Percentiles rank a stretch among this genome's conserved stretches.
Evolutionary conservation across 1,140 invertebrate species (phyloP).

Genomic region (Teleogryllus occipitalis): DNA sequence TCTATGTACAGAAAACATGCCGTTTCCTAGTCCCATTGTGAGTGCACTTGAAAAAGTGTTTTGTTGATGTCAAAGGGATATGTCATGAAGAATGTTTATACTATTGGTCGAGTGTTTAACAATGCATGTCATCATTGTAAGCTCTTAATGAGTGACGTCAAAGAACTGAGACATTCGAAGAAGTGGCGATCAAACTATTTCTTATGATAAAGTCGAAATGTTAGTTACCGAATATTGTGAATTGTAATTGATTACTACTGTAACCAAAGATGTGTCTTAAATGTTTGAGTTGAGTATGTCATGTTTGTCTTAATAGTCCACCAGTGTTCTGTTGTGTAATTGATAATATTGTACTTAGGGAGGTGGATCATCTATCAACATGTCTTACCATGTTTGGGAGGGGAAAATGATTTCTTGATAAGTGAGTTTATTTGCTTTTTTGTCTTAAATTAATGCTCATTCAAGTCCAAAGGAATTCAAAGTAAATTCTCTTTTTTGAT

Average conservation of each 20-base stretch:
- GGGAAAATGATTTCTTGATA: not conserved
- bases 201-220: slow-evolving; percentile 6
- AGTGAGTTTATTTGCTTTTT: not conserved
- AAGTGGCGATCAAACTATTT: not conserved
- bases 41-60: not conserved
- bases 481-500: not conserved
- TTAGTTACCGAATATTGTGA: slow-evolving; percentile 11
- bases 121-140: slow-evolving; percentile 1
- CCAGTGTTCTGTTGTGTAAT: slow-evolving; percentile 11
- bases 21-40: slow-evolving; percentile 14
- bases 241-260: slow-evolving; percentile 1
- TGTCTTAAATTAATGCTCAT: not conserved
- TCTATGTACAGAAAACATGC: no score
- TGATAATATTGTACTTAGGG: slow-evolving; percentile 13
- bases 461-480: not conserved
- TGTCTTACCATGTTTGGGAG: not conserved
- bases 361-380: not conserved
- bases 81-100: not conserved
- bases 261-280: slow-evolving; percentile 21
- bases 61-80: slow-evolving; percentile 13
- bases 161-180: not conserved
- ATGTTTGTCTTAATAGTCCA: slow-evolving; percentile 10
- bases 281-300: slow-evolving; percentile 14
- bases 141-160: not conserved
- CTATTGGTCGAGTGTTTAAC: not conserved